phyloP scores from a whole-genome alignment of 2,113 vertebrate species.

The Callaeas wilsoni region DNA sequence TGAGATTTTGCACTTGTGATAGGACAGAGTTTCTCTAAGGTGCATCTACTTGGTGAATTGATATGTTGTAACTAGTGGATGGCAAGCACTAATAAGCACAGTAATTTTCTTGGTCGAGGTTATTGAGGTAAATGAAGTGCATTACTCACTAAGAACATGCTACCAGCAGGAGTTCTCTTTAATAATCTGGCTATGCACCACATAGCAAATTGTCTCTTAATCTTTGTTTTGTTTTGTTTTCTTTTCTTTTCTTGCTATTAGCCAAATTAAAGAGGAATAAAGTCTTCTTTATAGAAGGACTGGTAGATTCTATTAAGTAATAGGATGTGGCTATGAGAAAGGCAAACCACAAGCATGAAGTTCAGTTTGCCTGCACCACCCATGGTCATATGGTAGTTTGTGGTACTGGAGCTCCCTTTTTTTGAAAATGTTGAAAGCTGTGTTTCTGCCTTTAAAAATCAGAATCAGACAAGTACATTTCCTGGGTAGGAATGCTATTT shows the following conservation, averaged over 20 bases:
- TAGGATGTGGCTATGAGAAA: background rate
- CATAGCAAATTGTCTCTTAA: constrained; percentile 32
- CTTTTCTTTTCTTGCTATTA: background rate
- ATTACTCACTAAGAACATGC: constrained; percentile 41
- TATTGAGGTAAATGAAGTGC: constrained; percentile 42
- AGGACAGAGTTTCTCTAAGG: background rate
- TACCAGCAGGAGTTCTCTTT: constrained; percentile 38
- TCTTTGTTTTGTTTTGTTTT: constrained; percentile 43
- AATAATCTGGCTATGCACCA: constrained; percentile 33
- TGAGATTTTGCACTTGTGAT: background rate
- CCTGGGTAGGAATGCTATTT: background rate
- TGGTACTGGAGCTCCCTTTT: background rate
- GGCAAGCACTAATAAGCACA: background rate
- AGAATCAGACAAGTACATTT: background rate
- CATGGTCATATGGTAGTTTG: background rate
- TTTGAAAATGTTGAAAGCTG: background rate
- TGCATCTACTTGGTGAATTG: background rate
- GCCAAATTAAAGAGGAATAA: background rate
- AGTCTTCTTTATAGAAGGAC: background rate
- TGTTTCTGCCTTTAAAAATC: background rate
- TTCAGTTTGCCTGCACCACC: background rate
- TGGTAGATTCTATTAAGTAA: background rate
- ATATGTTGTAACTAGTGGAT: background rate
- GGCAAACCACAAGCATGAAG: background rate
- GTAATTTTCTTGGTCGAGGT: constrained; percentile 26